Base-by-base conservation (phyloP, 2,888 invertebrate species). In the Isotomurus palustris region DNA sequence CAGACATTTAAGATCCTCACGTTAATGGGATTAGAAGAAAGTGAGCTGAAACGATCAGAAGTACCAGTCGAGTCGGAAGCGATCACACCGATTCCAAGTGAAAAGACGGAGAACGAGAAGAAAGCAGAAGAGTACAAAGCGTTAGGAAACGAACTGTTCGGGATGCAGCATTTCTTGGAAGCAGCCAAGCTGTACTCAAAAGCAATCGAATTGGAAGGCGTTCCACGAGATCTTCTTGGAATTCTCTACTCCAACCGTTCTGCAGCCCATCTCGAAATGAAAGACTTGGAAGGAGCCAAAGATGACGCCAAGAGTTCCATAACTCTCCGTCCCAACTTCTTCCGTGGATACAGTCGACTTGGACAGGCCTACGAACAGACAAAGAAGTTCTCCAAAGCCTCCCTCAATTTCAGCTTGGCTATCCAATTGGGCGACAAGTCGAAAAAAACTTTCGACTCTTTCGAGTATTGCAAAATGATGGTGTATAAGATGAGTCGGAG, bases 241-340 rank as follows among this genome's bases (percentile, higher is more conserved):
- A 12, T 45, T 14, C 19, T 53, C 14, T 59, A 59, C 44, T 56
- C 59, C 35, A 56, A 62, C 6, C 24, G 62, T 14, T 59, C 59
- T 19, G 35, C 21, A 2, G 43, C 27, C 2, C 51, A 32, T 43
- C 21, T 49, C 6, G 12, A 49, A 19, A 12, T 43, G 19, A 38
- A 43, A 22, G 40, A 54, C 24, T 44, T 36, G 22, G 19, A 52
- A 25, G n/a, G 24, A 28, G 53, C 56, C 8, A 47, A 49, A 40
- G 22, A 25, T 1, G 56, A 55, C 19, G 53, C 56, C 5, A 52
- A 35, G 17, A 22, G 45, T 2, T 21, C 24, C 1, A 41, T 58
- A n/a, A 38, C 17, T 27, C 32, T 56, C 21, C 41, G 17, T 1
- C 50, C 49, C 6, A 24, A 21, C n/a, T 64, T 58, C 48, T 58